Conservation (phyloP, 1,140 invertebrate genomes). For the Panonychus citri region DNA sequence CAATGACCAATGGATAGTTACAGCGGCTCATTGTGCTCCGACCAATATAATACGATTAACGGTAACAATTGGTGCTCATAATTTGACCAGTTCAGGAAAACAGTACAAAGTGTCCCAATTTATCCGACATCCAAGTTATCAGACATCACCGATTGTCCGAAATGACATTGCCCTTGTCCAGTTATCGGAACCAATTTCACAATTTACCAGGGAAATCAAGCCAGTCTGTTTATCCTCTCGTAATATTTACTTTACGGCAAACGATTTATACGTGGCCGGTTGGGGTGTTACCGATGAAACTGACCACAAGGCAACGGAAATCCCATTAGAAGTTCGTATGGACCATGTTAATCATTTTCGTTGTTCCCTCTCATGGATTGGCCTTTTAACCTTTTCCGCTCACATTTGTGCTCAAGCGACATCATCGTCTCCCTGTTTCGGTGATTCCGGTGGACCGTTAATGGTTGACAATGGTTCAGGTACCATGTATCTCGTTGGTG, state of each 20-base stretch:
- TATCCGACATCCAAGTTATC: no score
- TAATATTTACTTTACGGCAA: not conserved
- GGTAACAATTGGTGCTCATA: no score
- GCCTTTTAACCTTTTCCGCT: not conserved
- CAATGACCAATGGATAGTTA: conserved; percentile 46
- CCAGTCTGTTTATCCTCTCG: conserved; percentile 6
- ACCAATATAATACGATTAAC: not conserved
- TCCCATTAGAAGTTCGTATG: not conserved
- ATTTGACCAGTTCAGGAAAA: no score
- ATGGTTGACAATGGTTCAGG: not conserved
- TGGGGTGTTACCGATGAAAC: not conserved
- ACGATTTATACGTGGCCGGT: not conserved
- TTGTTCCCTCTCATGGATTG: not conserved
- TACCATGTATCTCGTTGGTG: conserved; percentile 37
- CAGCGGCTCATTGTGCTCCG: conserved; percentile 61
- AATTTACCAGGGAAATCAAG: conserved; percentile 3
- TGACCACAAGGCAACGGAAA: not conserved
- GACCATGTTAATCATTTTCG: not conserved
- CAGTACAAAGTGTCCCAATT: no score
- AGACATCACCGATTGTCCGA: not conserved
- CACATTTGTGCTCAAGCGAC: not conserved
- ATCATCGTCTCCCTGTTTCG: not conserved
- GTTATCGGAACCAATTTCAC: not conserved
- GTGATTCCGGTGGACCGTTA: conserved; percentile 12
- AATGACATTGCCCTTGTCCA: conserved; percentile 4